phyloP scores from a whole-genome alignment of 1,140 invertebrate species.

The Trialeurodes vaporariorum region DNA sequence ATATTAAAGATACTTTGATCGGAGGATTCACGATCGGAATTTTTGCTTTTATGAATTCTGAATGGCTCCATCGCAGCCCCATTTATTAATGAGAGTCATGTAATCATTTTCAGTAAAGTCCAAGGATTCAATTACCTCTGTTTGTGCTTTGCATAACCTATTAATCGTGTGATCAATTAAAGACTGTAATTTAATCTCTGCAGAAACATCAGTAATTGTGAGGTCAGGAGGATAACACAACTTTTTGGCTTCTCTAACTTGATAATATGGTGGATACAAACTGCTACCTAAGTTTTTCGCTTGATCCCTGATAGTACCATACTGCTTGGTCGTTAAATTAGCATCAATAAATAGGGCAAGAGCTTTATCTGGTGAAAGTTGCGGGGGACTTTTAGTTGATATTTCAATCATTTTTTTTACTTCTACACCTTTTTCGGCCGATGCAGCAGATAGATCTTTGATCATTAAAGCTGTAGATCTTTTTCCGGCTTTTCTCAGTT shows the following conservation, averaged over 20 bases:
- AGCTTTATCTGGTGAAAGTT: conserved; percentile 5
- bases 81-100: conserved; percentile 4
- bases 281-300: conserved; percentile 7
- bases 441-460: too few relatives aligned
- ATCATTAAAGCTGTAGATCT: too few relatives aligned
- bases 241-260: conserved; percentile 13
- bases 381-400: too few relatives aligned
- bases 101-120: too few relatives aligned
- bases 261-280: conserved; percentile 12
- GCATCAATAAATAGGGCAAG: conserved; percentile 13
- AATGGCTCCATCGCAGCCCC: conserved; percentile 14
- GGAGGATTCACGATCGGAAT: conserved; percentile 9
- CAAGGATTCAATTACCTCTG: too few relatives aligned
- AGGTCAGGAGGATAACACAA: conserved; percentile 11
- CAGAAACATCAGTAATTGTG: conserved; percentile 8
- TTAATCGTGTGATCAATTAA: too few relatives aligned
- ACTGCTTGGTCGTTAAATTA: conserved; percentile 14
- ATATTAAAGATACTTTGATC: conserved; percentile 9
- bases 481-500: too few relatives aligned
- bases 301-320: conserved; percentile 9
- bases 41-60: conserved; percentile 2
- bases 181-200: too few relatives aligned
- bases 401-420: too few relatives aligned
- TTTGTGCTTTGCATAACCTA: too few relatives aligned
- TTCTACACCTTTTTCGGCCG: too few relatives aligned